Evolutionary conservation across 2,113 vertebrate genomes (phyloP).

Genomic region (Alligator mississippiensis): DNA sequence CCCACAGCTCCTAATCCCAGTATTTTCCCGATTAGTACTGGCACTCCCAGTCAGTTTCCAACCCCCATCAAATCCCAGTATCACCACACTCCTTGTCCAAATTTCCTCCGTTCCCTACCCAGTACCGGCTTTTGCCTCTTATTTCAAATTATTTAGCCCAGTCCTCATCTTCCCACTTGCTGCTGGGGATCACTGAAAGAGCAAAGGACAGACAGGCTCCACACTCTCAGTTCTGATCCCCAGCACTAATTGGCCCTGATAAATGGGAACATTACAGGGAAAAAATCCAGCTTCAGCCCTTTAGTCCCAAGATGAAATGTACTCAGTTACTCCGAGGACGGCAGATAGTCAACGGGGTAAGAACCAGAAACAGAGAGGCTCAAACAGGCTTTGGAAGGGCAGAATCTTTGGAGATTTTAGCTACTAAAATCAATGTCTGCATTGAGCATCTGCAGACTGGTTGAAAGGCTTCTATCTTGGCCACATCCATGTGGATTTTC

Average conservation of each 20-base stretch:
- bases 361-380: not conserved
- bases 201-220: not conserved
- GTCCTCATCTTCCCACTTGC: not conserved
- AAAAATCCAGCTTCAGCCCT: not conserved
- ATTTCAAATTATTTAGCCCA: not conserved
- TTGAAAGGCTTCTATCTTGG: not conserved
- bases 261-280: not conserved
- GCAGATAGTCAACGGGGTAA: not conserved
- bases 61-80: not conserved
- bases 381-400: accelerated
- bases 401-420: not conserved
- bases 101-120: no score
- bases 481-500: not conserved
- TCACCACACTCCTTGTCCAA: not conserved
- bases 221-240: not conserved
- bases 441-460: not conserved
- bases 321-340: not conserved
- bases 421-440: not conserved
- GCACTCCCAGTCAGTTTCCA: no score
- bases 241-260: not conserved
- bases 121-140: no score
- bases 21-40: no score
- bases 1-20: no score
- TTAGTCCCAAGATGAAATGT: not conserved
- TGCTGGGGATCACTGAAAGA: not conserved